phyloP scores from a whole-genome alignment of 2,888 invertebrate species.

The Metellina segmentata region DNA sequence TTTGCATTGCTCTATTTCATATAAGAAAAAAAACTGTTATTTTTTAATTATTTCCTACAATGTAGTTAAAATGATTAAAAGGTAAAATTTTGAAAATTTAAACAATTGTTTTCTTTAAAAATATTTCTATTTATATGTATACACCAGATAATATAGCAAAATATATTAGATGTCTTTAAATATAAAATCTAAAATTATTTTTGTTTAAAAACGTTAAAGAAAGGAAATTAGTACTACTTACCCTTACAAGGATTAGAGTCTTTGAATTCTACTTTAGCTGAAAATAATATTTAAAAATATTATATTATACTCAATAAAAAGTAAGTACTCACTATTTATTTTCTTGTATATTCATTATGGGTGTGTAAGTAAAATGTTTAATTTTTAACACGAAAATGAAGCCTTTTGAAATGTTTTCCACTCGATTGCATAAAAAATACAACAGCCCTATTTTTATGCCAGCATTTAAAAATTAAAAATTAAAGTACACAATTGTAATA shows the following conservation, averaged over 20 bases:
- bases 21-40: too few relatives aligned
- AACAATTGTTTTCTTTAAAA: not conserved
- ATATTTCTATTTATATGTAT: not conserved
- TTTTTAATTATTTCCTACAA: too few relatives aligned
- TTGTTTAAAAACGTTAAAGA: not conserved
- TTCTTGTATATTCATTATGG: not conserved
- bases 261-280: constrained; percentile 36
- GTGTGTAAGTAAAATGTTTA: too few relatives aligned
- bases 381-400: too few relatives aligned
- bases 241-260: constrained; percentile 52
- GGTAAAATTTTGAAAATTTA: not conserved
- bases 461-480: too few relatives aligned
- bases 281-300: not conserved
- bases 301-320: not conserved
- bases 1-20: too few relatives aligned
- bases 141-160: too few relatives aligned
- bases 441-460: too few relatives aligned
- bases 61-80: too few relatives aligned
- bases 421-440: too few relatives aligned
- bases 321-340: not conserved
- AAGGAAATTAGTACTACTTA: constrained; percentile 18
- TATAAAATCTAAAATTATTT: not conserved
- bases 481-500: too few relatives aligned
- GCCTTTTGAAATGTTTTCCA: too few relatives aligned
- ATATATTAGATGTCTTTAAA: not conserved